These are phyloP conservation scores for Perca schrenkii DNA, from an alignment of 2,113 vertebrate genomes.

Conservation along the genomic window DNA sequence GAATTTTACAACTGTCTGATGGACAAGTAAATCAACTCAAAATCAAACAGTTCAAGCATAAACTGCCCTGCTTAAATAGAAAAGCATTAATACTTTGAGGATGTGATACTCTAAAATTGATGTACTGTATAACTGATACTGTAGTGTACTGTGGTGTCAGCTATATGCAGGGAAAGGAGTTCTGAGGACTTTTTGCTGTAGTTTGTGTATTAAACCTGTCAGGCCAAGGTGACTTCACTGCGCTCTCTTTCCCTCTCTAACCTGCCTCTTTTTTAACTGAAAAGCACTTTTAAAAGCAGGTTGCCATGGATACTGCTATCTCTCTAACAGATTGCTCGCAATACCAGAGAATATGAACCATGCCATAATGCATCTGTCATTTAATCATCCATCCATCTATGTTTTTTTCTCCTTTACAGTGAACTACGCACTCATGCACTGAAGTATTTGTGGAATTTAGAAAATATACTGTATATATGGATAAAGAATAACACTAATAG, in stretches of 20 bases:
- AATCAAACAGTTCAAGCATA: background rate
- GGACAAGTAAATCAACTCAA: background rate
- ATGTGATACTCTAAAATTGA: no score
- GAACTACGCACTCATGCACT: background rate
- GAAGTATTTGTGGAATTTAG: background rate
- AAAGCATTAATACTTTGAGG: background rate
- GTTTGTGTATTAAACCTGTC: conserved; percentile 43
- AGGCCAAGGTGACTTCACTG: conserved; percentile 69
- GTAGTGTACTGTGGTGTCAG: background rate
- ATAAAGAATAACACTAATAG: background rate
- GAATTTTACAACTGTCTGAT: background rate
- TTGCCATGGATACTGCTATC: conserved; percentile 79
- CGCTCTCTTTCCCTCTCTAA: conserved; percentile 42
- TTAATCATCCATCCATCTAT: conserved; percentile 46
- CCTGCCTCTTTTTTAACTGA: conserved; percentile 58
- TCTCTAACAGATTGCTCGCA: conserved; percentile 70
- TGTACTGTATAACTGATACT: background rate
- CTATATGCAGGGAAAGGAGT: background rate
- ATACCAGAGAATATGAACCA: conserved; percentile 58
- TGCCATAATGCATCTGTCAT: conserved; percentile 67
- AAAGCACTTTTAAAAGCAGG: conserved; percentile 77
- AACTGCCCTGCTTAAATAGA: background rate
- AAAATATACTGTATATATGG: background rate
- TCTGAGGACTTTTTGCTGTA: conserved; percentile 26
- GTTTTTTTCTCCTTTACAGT: conserved; percentile 1